Evolutionary conservation across 2,113 vertebrate genomes (phyloP), one percentile per base, ranked within the genome.

Genomic region (Bucco capensis): DNA sequence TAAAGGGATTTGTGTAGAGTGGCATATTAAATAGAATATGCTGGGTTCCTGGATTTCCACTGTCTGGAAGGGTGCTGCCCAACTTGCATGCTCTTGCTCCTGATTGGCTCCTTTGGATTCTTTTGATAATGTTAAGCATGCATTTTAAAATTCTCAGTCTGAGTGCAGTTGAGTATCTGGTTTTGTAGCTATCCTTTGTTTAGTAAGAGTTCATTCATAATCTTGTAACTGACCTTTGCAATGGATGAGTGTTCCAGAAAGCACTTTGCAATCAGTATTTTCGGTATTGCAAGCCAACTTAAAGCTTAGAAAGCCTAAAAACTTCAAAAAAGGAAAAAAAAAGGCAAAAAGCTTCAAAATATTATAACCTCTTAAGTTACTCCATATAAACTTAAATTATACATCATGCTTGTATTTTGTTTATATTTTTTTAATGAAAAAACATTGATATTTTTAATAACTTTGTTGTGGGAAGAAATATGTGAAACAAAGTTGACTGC

Each of bases 1-100:
- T 91, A 35, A 95, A 96, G 83, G 83, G 84, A 89, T 53, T 95
- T 97, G 83, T 96, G 96, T 97, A 96, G 79, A 96, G 93, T 97
- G 97, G 96, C 97, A 97, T 97, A 97, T 98, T 97, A 97, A 98
- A 97, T 96, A 89, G 15, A 60, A 69, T 91, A 47, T 95, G 73
- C 84, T 97, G 94, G 92, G 86, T 94, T 91, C 79, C 90, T 91
- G 82, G 64, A 76, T 78, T 96, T 77, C 89, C 47, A 31, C 87
- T 97, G 28, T 90, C 70, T 28, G 37, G 31, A 90, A 90, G 44
- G 89, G n/a, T 61, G 83, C 85, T 96, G 91, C 91, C 83, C 71
- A 93, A 33, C 93, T 94, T 97, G 97, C 97, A 97, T 71, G 91
- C 58, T 96, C 37, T 87, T 78, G 22, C 30, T 96, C 42, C 70